Base-by-base conservation (phyloP, 2,113 vertebrate genomes). In the Elachura formosa region DNA sequence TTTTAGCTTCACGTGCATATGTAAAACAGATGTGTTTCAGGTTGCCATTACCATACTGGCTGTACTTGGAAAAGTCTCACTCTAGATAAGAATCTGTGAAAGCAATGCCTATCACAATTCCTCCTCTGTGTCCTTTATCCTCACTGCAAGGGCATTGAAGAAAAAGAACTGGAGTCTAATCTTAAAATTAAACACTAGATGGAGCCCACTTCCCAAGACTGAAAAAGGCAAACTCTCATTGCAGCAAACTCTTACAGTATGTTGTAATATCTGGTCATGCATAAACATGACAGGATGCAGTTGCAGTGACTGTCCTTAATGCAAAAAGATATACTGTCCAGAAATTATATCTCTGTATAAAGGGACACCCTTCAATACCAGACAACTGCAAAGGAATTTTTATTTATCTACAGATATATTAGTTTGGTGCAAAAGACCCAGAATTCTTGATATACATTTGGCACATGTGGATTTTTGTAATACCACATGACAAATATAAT, bases 141-240 rank as follows among this genome's bases (percentile, higher is more conserved):
- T 36, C 6, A 11, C 36, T 52, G 52, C 95, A 97, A 96, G 95
- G 96, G 26, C 83, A 18, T 61, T 90, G 20, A 89, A 63, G 89
- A 78, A 86, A 77, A 52, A 31, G 28, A 84, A n/a, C 43, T 14
- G 31, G 59, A 87, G 36, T 80, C 84, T 67, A 74, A 92, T 93
- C 78, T 93, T 93, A 59, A 91, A 69, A 5, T 90, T 87, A 94
- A 93, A 96, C 98, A 96, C 98, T 98, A 98, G 98, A 95, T 98
- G 98, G 98, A 98, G 97, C 98, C 94, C 84, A 93, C 90, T 69
- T 90, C 89, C 97, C 92, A 97, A 97, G 89, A 76, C 96, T 96
- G 76, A 73, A 81, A 82, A 89, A 72, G 4, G 29, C 79, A 91
- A 78, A 25, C 45, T 79, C 55, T 83, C 54, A 28, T 87, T 92